These are phyloP conservation scores for Megalurothrips usitatus DNA, from an alignment of 2,888 invertebrate species.

Conservation along the genomic window DNA sequence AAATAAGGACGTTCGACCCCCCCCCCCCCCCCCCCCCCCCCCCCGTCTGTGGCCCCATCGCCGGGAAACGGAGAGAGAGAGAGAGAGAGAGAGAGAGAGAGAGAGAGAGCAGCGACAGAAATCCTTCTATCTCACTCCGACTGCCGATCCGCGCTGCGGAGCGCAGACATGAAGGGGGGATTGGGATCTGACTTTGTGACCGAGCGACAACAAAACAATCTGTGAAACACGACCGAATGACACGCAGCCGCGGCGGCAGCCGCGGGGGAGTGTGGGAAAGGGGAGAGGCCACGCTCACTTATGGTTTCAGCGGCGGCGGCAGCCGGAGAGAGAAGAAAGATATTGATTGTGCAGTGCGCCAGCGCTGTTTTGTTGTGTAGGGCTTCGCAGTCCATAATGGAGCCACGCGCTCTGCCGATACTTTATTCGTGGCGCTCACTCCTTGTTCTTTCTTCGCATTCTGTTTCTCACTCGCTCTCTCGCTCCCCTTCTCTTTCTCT, in stretches of 20 bases:
- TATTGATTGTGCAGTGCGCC: background rate
- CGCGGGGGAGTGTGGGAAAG: background rate
- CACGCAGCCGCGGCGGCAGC: background rate
- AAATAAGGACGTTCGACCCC: too few species aligned
- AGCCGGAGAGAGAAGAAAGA: conserved; percentile 29
- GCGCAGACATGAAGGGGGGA: background rate
- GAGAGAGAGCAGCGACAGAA: conserved; percentile 39
- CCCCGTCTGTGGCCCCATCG: too few species aligned
- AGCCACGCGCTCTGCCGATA: background rate
- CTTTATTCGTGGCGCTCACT: background rate
- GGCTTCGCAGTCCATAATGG: conserved; percentile 16
- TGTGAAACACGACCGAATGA: background rate
- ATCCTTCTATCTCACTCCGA: background rate
- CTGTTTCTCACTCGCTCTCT: background rate
- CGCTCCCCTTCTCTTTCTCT: background rate
- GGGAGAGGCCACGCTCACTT: background rate
- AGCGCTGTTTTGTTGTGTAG: background rate
- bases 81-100: too few species aligned
- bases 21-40: too few species aligned
- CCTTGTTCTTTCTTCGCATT: background rate
- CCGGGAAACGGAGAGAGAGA: too few species aligned
- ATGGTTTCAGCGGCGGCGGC: conserved; percentile 28
- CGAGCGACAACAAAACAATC: background rate
- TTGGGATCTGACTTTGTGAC: background rate
- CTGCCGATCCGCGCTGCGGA: background rate